Evolutionary conservation across 2,113 vertebrate species (phyloP).

Genomic region (Cinclus mexicanus): DNA sequence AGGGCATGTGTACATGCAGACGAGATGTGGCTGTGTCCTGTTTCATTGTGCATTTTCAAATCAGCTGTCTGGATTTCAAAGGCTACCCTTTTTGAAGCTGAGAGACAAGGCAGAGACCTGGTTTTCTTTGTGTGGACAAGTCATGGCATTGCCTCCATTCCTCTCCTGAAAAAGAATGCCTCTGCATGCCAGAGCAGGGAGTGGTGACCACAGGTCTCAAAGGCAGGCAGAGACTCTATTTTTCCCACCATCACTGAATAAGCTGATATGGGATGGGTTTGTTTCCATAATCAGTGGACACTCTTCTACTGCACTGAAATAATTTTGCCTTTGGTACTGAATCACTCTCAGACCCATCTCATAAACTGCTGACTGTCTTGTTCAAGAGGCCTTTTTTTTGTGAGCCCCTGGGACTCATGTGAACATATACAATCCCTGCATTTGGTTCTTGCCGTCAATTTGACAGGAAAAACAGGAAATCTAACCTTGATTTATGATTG

Average conservation of each 20-base stretch:
- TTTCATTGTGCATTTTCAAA: neutral
- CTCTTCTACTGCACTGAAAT: neutral
- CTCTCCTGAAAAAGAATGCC: neutral
- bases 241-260: neutral
- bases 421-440: neutral
- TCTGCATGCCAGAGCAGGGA: neutral
- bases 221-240: neutral
- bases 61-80: neutral
- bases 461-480: neutral
- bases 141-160: neutral
- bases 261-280: neutral
- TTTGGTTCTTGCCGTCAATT: neutral
- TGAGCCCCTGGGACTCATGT: neutral
- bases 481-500: neutral
- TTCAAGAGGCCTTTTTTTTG: neutral
- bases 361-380: neutral
- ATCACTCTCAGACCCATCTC: neutral
- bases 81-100: neutral
- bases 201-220: neutral
- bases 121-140: neutral
- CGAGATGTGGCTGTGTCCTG: neutral
- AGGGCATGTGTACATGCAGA: rapidly evolving
- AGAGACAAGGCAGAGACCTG: neutral
- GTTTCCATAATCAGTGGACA: neutral
- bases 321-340: neutral